Evolutionary conservation across 2,113 vertebrate genomes (phyloP).

Genomic region (Epinephelus moara): DNA sequence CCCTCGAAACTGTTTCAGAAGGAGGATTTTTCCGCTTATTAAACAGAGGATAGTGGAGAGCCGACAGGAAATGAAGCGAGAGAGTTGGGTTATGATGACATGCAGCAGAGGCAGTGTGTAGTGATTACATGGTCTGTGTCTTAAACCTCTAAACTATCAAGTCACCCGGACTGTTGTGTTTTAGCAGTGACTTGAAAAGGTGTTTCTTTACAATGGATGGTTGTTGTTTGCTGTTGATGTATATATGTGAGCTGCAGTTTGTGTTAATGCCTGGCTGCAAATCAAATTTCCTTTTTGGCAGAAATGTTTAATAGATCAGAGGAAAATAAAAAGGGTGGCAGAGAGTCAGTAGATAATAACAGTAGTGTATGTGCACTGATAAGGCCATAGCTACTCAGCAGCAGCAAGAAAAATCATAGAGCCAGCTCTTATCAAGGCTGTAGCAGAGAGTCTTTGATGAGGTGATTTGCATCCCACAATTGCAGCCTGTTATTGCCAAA

Average conservation of each 20-base stretch:
- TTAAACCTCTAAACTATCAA: neutral
- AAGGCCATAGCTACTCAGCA: neutral
- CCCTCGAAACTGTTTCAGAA: neutral
- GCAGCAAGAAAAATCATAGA: neutral
- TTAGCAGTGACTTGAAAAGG: neutral
- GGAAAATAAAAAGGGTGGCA: neutral
- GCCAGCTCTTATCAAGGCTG: constrained; percentile 23
- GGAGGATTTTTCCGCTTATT: neutral
- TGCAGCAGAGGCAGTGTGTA: constrained; percentile 1
- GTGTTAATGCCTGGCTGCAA: neutral
- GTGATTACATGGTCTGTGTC: neutral
- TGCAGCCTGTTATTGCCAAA: constrained; percentile 12
- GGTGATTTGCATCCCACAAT: constrained; percentile 48
- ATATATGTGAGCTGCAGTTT: neutral
- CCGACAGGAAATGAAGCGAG: constrained; percentile 31
- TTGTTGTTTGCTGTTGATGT: neutral
- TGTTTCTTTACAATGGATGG: neutral
- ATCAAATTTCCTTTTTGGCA: neutral
- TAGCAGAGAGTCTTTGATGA: constrained; percentile 29
- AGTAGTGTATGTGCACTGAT: neutral
- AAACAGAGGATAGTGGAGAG: constrained; percentile 5
- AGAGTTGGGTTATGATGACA: neutral
- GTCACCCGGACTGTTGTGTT: neutral
- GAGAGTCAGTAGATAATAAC: neutral
- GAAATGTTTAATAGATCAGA: constrained; percentile 3